A percentile compares a stretch with the other conserved stretches of the same genome.
These are phyloP conservation scores for Silurus aristotelis DNA, from an alignment of 2,797 vertebrate genomes.

Conservation along the genomic window DNA sequence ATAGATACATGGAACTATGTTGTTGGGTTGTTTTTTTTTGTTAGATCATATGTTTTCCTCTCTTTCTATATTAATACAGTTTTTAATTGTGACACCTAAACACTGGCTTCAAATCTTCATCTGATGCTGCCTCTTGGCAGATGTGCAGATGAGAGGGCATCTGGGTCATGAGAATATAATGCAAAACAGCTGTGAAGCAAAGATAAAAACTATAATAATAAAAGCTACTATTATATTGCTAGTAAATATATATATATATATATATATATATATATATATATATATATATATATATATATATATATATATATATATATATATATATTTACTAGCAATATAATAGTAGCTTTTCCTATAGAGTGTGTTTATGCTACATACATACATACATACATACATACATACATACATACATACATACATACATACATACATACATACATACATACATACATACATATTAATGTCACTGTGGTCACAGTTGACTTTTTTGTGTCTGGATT, in stretches of 20 bases:
- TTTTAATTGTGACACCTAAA: slow-evolving; percentile 4
- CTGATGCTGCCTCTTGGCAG: slow-evolving; percentile 18
- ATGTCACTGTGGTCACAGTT: background rate
- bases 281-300: no score
- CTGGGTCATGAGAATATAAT: background rate
- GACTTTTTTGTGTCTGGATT: background rate
- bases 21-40: background rate
- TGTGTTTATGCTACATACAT: background rate
- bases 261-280: no score
- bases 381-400: no score
- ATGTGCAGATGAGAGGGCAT: slow-evolving; percentile 15
- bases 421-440: no score
- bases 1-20: background rate
- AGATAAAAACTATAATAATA: no score
- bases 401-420: no score
- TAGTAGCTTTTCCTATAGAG: background rate
- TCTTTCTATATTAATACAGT: slow-evolving; percentile 1
- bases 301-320: background rate
- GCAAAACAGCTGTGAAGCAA: background rate
- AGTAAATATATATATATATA: no score
- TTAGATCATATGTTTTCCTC: background rate
- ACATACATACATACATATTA: background rate
- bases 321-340: background rate
- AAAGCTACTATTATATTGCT: no score
- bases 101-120: slow-evolving; percentile 23